Conservation (phyloP, 2,888 invertebrate species). For the Boloria selene region DNA sequence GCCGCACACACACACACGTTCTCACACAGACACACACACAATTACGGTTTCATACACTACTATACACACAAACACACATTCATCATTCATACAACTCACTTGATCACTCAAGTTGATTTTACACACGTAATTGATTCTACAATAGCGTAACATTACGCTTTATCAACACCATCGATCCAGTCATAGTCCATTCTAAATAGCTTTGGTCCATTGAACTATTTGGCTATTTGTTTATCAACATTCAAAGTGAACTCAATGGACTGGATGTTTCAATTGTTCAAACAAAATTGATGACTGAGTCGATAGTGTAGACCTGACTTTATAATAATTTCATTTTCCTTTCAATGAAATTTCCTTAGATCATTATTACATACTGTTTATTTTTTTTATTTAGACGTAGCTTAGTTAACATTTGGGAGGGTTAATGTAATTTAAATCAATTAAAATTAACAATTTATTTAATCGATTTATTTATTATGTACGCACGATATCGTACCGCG, state of each 20-base stretch:
- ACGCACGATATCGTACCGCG: not conserved
- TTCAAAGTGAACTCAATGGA: too few species aligned
- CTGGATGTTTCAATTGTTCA: too few species aligned
- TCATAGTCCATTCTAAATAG: too few species aligned
- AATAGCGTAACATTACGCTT: too few species aligned
- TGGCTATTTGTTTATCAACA: too few species aligned
- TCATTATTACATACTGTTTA: conserved; percentile 7
- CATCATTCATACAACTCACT: conserved; percentile 6
- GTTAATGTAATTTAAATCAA: conserved; percentile 15
- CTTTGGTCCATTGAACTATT: too few species aligned
- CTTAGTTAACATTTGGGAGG: conserved; percentile 29
- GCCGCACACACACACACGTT: conserved; percentile 16
- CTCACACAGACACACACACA: conserved; percentile 19
- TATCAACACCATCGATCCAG: too few species aligned
- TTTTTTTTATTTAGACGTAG: conserved; percentile 25
- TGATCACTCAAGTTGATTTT: not conserved
- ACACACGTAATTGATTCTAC: not conserved
- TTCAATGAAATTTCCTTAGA: conserved; percentile 6
- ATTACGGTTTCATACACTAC: not conserved
- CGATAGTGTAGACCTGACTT: not conserved
- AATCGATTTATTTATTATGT: conserved; percentile 22
- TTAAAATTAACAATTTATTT: conserved; percentile 10
- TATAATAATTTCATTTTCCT: not conserved
- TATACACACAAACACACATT: not conserved
- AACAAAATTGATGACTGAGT: too few species aligned